Base-by-base conservation (phyloP, 2,113 vertebrate genomes). In the Anser brachyrhynchus region DNA sequence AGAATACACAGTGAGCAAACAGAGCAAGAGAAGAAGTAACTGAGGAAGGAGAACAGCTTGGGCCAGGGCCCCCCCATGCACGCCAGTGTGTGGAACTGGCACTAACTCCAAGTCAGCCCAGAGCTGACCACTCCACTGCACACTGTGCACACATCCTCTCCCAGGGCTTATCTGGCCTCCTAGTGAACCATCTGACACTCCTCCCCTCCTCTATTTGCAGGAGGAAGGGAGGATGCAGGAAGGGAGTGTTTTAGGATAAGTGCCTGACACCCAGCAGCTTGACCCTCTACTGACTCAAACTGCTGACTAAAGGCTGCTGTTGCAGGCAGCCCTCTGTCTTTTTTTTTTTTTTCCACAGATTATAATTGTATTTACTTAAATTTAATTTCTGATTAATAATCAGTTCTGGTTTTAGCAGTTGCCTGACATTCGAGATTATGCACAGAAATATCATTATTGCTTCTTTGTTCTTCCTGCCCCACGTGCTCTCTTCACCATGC, bases 201-300 rank as follows among this genome's bases (percentile, higher is more conserved):
- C 55, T 26, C 29, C 28, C 13, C 51, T 44, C 52, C 2, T 1
- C 12, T 33, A 4, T 64, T 72, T 5, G 35, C 41, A 49, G 3
- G 7, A 58, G 81, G 69, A 87, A 92, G 90, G 90, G 93, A 96
- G 87, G 90, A 93, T 46, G 55, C 90, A 85, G 94, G 92, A 94
- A 93, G 91, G 69, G 87, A 90, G 64, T 58, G 44, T 22, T 92
- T 85, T 31, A 41, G 64, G 46, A 49, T 46, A 82, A 89, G 66
- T 14, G 37, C 58, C 37, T 88, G 88, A 81, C 77, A 72, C 49
- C 13, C 89, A 93, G 65, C 55, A 90, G 65, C 84, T 75, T 91
- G 95, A 92, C 93, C 90, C 76, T 83, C 51, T 59, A 49, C 52
- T 78, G 85, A 89, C 49, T 75, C 65, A 90, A 86, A 84, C 0